phyloP scores from a whole-genome alignment of 2,888 invertebrate species.

The Tipula vernalis region DNA sequence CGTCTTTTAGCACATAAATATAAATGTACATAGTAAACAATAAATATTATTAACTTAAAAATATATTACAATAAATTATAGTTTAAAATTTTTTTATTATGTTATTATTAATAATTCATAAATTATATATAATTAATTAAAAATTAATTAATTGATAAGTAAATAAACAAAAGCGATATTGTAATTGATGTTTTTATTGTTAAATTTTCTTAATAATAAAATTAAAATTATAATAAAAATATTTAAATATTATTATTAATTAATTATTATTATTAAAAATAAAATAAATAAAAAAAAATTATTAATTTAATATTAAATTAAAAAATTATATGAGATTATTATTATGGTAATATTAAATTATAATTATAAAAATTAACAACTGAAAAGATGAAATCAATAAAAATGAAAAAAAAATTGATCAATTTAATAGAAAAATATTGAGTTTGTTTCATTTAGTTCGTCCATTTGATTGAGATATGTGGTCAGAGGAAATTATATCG shows the following conservation, averaged over 20 bases:
- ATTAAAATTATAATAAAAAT: background rate
- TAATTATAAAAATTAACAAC: background rate
- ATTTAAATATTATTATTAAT: background rate
- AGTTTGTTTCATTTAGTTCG: background rate
- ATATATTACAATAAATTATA: background rate
- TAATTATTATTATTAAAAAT: background rate
- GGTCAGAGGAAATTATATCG: no score
- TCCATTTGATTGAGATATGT: background rate
- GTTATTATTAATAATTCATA: background rate
- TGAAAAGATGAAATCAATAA: background rate
- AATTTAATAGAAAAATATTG: background rate
- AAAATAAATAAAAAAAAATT: background rate
- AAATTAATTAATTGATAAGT: background rate
- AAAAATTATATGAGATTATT: background rate
- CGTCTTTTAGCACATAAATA: background rate
- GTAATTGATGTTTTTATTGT: background rate
- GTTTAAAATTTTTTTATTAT: background rate
- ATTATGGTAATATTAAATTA: background rate
- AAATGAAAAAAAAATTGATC: background rate
- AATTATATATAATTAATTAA: background rate
- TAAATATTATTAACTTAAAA: background rate
- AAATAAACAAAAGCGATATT: background rate
- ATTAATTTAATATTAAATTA: background rate
- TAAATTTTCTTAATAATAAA: slow-evolving; percentile 4
- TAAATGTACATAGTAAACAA: background rate